Evolutionary conservation across 1,140 invertebrate species (phyloP).

Genomic region (Heterodera schachtii): DNA sequence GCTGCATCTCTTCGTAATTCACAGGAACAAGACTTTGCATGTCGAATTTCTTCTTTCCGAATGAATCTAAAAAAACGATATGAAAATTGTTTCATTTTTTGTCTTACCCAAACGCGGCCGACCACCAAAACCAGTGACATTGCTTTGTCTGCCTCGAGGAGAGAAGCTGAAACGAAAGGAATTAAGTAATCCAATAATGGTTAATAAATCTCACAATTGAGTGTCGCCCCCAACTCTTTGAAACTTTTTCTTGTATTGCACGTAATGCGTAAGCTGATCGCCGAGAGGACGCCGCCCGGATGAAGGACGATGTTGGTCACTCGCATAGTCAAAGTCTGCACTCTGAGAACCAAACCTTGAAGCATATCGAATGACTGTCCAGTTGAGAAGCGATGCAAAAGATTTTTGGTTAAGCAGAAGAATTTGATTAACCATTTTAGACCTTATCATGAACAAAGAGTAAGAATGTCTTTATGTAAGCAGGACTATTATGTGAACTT

Average conservation of each 20-base stretch:
- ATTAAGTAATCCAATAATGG: too few relatives aligned
- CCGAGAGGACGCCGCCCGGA: background rate
- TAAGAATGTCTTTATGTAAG: too few relatives aligned
- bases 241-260: background rate
- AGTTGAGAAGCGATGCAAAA: too few relatives aligned
- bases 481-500: too few relatives aligned
- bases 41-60: background rate
- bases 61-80: background rate
- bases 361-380: too few relatives aligned
- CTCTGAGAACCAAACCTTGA: too few relatives aligned
- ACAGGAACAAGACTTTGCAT: slow-evolving; percentile 32
- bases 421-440: too few relatives aligned
- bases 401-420: too few relatives aligned
- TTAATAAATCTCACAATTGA: background rate
- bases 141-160: background rate
- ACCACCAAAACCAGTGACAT: slow-evolving; percentile 11
- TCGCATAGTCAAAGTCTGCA: too few relatives aligned
- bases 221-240: slow-evolving; percentile 1
- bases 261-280: background rate
- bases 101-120: background rate
- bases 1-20: slow-evolving; percentile 45
- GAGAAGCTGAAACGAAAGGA: too few relatives aligned
- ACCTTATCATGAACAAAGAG: too few relatives aligned
- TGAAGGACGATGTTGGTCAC: background rate
- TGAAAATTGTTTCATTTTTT: background rate